Base-by-base conservation (phyloP, 1,140 invertebrate species). In the Aphaenogaster floridana region DNA sequence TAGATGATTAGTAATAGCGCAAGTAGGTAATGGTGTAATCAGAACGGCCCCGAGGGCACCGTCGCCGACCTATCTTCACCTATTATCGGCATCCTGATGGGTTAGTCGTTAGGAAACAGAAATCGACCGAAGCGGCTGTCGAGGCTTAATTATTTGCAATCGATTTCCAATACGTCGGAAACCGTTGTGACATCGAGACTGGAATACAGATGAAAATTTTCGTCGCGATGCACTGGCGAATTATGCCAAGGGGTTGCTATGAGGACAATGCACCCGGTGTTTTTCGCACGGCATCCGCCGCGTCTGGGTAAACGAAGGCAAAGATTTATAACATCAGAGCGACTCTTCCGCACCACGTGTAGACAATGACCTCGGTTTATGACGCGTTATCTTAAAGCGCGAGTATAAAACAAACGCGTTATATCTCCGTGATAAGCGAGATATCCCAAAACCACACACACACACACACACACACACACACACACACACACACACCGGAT, bases 1-100 rank as follows among this genome's bases (percentile, higher is more conserved):
- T n/a, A 39, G 13, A 48, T 28, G 79, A 86, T 86, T 88, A 72
- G 71, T 52, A 83, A n/a, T 6, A 15, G 72, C 83, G 50, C 54
- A 86, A 86, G 72, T 86, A 83, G 86, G 71, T 87, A 87, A 87
- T 83, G 66, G 57, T 86, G 84, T 69, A 86, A 86, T 86, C 78
- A 83, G 86, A 83, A 83, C 78, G 45, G 21, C 36, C 78, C 45
- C 63, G 45, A 36, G 64, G 68, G 34, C 48, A 68, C 15, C 69
- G 50, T 61, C 54, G 17, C 3, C 80, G 80, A 76, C 80, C 80
- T 84, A 84, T 84, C 80, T 72, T 84, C 80, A 36, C 54, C 80
- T 63, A 84, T 84, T 74, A 84, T 84, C 80, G 34, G 69, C 15
- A 45, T 74, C 69, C 69, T 84, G 80, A 76, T 74, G 69, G 45